These are phyloP conservation scores for Microctenopoma steveboyesi DNA, from an alignment of 2,797 vertebrate genomes.

Conservation along the genomic window DNA sequence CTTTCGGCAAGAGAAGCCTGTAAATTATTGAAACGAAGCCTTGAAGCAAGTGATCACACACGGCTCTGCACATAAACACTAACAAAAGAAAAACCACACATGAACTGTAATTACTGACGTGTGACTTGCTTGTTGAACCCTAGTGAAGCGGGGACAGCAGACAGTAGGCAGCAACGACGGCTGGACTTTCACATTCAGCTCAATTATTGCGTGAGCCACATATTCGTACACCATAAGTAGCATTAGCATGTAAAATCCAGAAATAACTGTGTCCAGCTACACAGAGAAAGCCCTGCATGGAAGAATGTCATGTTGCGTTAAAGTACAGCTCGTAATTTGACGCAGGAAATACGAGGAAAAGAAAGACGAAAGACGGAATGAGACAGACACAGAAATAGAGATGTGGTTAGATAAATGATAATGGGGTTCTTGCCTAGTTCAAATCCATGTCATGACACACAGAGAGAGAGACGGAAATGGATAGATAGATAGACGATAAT, in stretches of 20 bases:
- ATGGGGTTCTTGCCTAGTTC: conserved; percentile 59
- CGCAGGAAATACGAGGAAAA: conserved; percentile 60
- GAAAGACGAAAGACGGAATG: conserved; percentile 45
- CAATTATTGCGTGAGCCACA: conserved; percentile 13
- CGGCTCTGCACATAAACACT: conserved; percentile 13
- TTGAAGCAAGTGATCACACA: conserved; percentile 61
- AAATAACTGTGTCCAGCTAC: neutral
- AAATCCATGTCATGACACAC: conserved; percentile 49
- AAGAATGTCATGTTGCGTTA: neutral
- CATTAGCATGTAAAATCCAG: conserved; percentile 27
- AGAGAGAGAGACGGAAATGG: conserved; percentile 55
- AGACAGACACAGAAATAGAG: conserved; percentile 65
- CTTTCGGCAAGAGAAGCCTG: conserved; percentile 52
- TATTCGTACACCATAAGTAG: neutral
- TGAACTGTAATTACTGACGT: no score
- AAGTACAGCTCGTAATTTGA: neutral
- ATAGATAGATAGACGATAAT: conserved; percentile 72
- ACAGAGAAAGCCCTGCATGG: neutral
- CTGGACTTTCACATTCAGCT: conserved; percentile 11
- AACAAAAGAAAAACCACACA: neutral
- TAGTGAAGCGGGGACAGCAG: conserved; percentile 14
- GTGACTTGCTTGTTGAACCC: conserved; percentile 26
- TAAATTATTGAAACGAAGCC: conserved; percentile 68
- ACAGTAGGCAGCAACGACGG: neutral
- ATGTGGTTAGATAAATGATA: conserved; percentile 58